phyloP scores from a whole-genome alignment of 2,113 vertebrate species.

The Mellivora capensis region DNA sequence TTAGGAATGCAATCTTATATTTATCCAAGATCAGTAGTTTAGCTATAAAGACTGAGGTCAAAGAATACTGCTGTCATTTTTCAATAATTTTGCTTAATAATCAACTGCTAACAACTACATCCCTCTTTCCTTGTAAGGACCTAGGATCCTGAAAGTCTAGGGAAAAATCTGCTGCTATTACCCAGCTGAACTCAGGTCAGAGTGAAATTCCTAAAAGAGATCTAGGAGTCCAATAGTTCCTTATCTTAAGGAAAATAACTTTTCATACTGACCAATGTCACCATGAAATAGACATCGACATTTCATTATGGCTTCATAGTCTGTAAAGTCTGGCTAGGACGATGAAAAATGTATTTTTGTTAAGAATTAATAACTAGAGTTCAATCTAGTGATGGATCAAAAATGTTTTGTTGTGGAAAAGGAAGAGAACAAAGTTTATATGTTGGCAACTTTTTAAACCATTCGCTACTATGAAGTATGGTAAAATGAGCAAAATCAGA shows the following conservation, averaged over 20 bases:
- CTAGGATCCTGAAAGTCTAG: slow-evolving; percentile 24
- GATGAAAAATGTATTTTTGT: background rate
- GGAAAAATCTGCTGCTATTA: background rate
- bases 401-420: background rate
- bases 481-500: background rate
- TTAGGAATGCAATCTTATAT: slow-evolving; percentile 55
- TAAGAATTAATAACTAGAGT: background rate
- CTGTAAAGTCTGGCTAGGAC: background rate
- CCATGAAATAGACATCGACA: background rate
- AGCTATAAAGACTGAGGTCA: slow-evolving; percentile 57
- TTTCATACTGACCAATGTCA: background rate
- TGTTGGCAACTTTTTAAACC: background rate
- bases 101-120: slow-evolving; percentile 47
- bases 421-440: background rate
- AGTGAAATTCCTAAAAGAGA: slow-evolving; percentile 12
- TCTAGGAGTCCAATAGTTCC: background rate
- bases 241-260: slow-evolving; percentile 40
- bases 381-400: background rate
- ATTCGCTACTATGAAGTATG: background rate
- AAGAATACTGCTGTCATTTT: slow-evolving; percentile 66
- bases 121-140: slow-evolving; percentile 28
- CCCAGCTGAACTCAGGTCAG: slow-evolving; percentile 1
- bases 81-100: slow-evolving; percentile 67
- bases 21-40: slow-evolving; percentile 56
- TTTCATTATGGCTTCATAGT: background rate